phyloP scores from a whole-genome alignment of 2,888 invertebrate genomes.

The Micoletzkya japonica region DNA sequence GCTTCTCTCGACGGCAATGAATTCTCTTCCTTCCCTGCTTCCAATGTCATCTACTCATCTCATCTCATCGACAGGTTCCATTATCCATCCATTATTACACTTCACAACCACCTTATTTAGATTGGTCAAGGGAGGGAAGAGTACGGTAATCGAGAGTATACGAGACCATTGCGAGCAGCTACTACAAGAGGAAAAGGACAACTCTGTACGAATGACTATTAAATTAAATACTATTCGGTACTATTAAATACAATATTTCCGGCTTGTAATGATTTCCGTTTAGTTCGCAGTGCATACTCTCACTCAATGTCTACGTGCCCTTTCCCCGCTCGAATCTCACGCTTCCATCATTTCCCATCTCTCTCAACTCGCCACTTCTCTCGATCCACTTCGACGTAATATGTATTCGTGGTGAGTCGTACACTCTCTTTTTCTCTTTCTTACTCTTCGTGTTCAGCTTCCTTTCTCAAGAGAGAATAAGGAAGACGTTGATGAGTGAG shows the following conservation, averaged over 20 bases:
- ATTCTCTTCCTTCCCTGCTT: not conserved
- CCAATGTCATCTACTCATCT: not conserved
- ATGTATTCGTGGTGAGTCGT: slow-evolving; percentile 17
- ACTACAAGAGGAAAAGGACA: slow-evolving; percentile 6
- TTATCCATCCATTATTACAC: not conserved
- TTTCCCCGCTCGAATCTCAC: slow-evolving; percentile 5
- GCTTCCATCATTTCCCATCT: slow-evolving; percentile 1
- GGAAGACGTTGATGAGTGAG: not conserved
- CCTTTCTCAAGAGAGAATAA: slow-evolving; percentile 1
- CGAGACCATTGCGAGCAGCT: slow-evolving; percentile 7
- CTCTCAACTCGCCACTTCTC: not conserved
- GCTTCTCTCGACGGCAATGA: not conserved
- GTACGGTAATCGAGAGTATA: not conserved
- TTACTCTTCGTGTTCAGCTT: slow-evolving; percentile 3
- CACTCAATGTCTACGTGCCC: slow-evolving; percentile 20
- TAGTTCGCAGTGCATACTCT: slow-evolving; percentile 2
- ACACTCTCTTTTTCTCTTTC: not conserved
- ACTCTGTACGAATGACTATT: slow-evolving; percentile 7
- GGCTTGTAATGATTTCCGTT: too few species aligned
- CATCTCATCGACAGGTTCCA: not conserved
- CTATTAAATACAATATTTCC: too few species aligned
- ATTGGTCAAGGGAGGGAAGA: not conserved
- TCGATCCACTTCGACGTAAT: slow-evolving; percentile 16
- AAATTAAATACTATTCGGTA: too few species aligned
- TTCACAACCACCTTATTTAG: not conserved